Conservation (phyloP, 1,140 invertebrate species). For the Hylyphantes graminicola region DNA sequence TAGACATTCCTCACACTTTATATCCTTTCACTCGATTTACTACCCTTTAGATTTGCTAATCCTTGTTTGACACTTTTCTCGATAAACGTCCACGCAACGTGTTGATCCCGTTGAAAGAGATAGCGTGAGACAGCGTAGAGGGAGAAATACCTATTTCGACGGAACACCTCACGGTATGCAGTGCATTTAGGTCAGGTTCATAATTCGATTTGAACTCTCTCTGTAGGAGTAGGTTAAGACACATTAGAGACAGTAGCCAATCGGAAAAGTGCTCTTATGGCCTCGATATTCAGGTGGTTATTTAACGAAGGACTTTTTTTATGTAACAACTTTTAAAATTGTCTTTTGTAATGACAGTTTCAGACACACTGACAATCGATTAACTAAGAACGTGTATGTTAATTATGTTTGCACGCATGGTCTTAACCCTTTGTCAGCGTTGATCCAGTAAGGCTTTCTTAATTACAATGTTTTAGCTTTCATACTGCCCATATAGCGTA, state of each 20-base stretch:
- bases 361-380: too few species aligned
- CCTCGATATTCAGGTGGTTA: constrained; percentile 27
- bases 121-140: constrained; percentile 11
- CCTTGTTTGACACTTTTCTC: constrained; percentile 41
- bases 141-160: background rate
- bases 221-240: constrained; percentile 38
- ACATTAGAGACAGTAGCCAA: constrained; percentile 27
- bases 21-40: too few species aligned
- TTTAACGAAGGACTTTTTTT: constrained; percentile 29
- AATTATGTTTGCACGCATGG: too few species aligned
- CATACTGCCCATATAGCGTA: too few species aligned
- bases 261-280: constrained; percentile 22
- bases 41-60: background rate
- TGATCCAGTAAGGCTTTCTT: too few species aligned
- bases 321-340: too few species aligned
- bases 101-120: constrained; percentile 26
- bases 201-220: constrained; percentile 28
- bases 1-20: too few species aligned
- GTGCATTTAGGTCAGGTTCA: constrained; percentile 47
- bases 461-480: too few species aligned
- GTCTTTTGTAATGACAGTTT: too few species aligned
- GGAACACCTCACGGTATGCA: constrained; percentile 24
- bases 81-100: constrained; percentile 31
- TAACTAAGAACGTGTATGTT: too few species aligned
- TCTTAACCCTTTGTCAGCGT: too few species aligned